Conservation (phyloP, 1,140 invertebrate genomes). For the Brachionus rubens region DNA sequence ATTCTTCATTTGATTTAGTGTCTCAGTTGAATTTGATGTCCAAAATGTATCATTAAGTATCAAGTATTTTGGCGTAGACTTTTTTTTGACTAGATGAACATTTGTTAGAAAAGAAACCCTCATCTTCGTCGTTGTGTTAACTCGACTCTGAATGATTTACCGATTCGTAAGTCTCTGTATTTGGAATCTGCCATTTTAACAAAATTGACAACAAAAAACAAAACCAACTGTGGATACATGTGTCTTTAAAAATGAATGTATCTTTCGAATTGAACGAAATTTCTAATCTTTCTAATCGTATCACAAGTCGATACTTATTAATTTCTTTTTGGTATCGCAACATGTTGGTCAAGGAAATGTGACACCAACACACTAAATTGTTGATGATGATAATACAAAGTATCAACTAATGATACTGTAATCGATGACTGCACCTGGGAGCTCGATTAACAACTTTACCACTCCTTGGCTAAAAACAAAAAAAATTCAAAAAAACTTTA, state of each 20-base stretch:
- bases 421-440: slow-evolving; percentile 80
- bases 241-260: background rate
- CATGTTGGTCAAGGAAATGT: slow-evolving; percentile 73
- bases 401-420: slow-evolving; percentile 71
- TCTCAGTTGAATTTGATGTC: background rate
- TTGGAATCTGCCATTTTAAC: slow-evolving; percentile 29
- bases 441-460: slow-evolving; percentile 68
- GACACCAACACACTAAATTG: slow-evolving; percentile 76
- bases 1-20: background rate
- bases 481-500: background rate
- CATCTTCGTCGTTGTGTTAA: background rate
- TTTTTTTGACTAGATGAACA: background rate
- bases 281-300: slow-evolving; percentile 28
- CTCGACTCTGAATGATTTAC: background rate
- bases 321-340: slow-evolving; percentile 77
- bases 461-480: slow-evolving; percentile 39
- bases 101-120: slow-evolving; percentile 25
- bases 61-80: background rate
- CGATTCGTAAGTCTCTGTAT: background rate
- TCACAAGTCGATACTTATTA: too few species aligned
- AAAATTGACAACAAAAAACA: background rate
- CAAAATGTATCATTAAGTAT: background rate
- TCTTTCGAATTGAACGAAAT: too few species aligned
- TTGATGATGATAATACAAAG: too few species aligned
- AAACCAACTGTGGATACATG: slow-evolving; percentile 3